These are phyloP conservation scores for Varecia variegata DNA, from an alignment of 2,797 vertebrate species.

Conservation along the genomic window DNA sequence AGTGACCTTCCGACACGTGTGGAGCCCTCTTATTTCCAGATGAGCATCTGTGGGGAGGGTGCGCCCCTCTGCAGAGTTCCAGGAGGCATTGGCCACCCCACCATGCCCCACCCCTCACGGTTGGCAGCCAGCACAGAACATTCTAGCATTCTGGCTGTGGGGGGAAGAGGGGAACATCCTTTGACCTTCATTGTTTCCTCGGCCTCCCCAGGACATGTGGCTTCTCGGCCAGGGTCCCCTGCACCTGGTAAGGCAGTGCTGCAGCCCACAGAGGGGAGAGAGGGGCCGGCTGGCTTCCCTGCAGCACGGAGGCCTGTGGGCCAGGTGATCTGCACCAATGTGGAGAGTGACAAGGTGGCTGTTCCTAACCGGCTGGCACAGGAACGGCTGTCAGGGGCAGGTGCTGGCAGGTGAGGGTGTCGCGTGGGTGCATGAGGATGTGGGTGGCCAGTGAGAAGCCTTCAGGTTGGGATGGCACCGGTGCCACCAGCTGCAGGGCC, in stretches of 20 bases:
- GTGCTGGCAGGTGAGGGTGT: constrained; percentile 72
- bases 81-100: background rate
- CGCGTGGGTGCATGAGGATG: constrained; percentile 37
- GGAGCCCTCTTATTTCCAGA: background rate
- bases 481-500: constrained; percentile 8
- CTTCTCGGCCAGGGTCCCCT: background rate
- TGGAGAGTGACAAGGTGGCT: constrained; percentile 78
- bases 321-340: constrained; percentile 72
- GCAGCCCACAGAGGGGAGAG: constrained; percentile 30
- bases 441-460: constrained; percentile 75
- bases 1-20: background rate
- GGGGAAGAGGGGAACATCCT: background rate
- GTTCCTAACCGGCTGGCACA: constrained; percentile 62
- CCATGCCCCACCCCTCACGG: background rate
- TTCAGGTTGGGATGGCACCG: constrained; percentile 71
- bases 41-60: background rate
- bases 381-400: constrained; percentile 73
- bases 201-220: background rate
- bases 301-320: constrained; percentile 63
- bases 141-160: background rate
- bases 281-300: constrained; percentile 73
- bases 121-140: background rate
- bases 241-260: background rate
- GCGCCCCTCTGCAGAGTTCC: background rate
- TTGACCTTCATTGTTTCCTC: background rate